phyloP scores from a whole-genome alignment of 2,888 invertebrate species.

The Odontocolon sp. region DNA sequence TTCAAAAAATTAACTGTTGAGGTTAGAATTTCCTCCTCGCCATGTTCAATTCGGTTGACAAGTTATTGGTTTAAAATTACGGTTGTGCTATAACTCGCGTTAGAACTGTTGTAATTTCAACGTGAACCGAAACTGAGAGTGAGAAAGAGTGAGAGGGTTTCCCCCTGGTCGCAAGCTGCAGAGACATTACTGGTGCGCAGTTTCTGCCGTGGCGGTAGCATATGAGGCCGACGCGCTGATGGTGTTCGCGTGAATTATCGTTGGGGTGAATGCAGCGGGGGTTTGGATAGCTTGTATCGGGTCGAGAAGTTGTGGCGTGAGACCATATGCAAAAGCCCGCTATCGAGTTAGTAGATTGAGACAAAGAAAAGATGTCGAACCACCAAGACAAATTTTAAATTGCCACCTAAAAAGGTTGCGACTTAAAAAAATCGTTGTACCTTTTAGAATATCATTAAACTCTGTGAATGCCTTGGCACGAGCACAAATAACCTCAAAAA shows the following conservation, averaged over 20 bases:
- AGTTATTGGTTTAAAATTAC: slow-evolving; percentile 37
- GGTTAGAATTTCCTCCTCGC: not conserved
- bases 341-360: slow-evolving; percentile 1
- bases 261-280: slow-evolving; percentile 54
- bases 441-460: not conserved
- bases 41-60: not conserved
- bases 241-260: slow-evolving; percentile 65
- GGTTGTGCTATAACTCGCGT: slow-evolving; percentile 36
- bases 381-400: slow-evolving; percentile 49
- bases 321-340: slow-evolving; percentile 26
- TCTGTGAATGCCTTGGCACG: not conserved
- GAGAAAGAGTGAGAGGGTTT: slow-evolving; percentile 8
- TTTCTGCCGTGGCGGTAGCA: slow-evolving; percentile 54
- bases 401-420: slow-evolving; percentile 45
- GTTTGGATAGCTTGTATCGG: too few species aligned
- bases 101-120: slow-evolving; percentile 31
- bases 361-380: slow-evolving; percentile 46
- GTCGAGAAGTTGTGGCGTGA: slow-evolving; percentile 28
- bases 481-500: not conserved
- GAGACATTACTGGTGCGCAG: slow-evolving; percentile 53
- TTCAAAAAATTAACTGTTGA: not conserved
- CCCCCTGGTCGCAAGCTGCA: slow-evolving; percentile 45
- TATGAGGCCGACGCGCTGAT: slow-evolving; percentile 60
- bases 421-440: too few species aligned
- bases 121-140: slow-evolving; percentile 7